Percentiles rank a stretch among this genome's conserved stretches.
Evolutionary conservation across 2,888 invertebrate species (phyloP).

Genomic region (Drosophila tanythrix): DNA sequence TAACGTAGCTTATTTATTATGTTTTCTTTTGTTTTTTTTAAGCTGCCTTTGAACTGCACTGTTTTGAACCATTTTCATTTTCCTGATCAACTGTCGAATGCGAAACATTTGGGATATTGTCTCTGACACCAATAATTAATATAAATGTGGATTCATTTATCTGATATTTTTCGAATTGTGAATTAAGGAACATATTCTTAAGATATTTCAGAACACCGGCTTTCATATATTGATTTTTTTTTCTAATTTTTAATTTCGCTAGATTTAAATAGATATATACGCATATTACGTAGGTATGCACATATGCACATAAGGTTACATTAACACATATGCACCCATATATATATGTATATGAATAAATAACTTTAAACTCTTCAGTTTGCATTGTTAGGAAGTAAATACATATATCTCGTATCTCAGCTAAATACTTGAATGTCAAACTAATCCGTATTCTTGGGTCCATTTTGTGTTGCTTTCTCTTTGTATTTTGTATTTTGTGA

Average conservation of each 20-base stretch:
- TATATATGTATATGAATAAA: constrained; percentile 19
- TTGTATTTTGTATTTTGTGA: constrained; percentile 1
- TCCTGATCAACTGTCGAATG: background rate
- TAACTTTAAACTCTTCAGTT: constrained; percentile 30
- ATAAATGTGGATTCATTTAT: constrained; percentile 19
- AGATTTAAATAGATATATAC: constrained; percentile 6
- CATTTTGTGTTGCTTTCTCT: constrained; percentile 34
- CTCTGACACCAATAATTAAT: constrained; percentile 16
- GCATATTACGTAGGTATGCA: background rate
- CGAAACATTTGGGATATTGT: background rate
- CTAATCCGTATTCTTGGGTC: constrained; percentile 19
- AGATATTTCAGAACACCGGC: constrained; percentile 11
- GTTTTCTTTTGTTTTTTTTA: background rate
- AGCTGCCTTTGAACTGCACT: constrained; percentile 1
- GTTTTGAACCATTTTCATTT: background rate
- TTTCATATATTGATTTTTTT: background rate
- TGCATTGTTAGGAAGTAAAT: constrained; percentile 36
- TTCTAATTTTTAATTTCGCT: constrained; percentile 3
- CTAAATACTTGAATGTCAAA: constrained; percentile 31
- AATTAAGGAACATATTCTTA: constrained; percentile 31
- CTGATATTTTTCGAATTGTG: constrained; percentile 11
- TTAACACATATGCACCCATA: background rate
- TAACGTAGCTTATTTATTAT: background rate
- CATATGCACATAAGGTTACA: background rate
- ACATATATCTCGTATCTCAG: constrained; percentile 26